These are phyloP conservation scores for Neotoxoptera formosana DNA, from an alignment of 1,140 invertebrate species.

Conservation along the genomic window DNA sequence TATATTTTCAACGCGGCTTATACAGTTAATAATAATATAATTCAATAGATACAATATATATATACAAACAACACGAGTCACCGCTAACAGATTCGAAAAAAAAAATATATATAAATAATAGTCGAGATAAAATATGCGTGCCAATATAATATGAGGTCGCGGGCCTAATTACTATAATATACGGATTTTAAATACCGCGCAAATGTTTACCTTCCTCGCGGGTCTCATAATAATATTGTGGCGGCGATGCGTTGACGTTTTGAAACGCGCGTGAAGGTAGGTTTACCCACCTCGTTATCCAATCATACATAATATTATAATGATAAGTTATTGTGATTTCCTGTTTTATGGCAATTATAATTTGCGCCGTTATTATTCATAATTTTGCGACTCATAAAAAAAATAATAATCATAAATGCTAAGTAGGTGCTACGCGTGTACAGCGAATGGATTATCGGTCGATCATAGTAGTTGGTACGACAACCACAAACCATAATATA, in stretches of 20 bases:
- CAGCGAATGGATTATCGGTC: neutral
- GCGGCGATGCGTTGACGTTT: neutral
- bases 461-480: neutral
- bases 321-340: conserved; percentile 3
- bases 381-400: neutral
- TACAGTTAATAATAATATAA: neutral
- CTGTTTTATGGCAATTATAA: neutral
- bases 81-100: neutral
- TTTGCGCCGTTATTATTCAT: neutral
- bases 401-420: neutral
- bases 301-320: conserved; percentile 15
- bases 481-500: neutral
- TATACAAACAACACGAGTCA: neutral
- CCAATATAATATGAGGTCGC: neutral
- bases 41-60: no score
- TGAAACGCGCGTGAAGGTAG: neutral
- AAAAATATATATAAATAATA: neutral
- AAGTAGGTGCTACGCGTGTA: neutral
- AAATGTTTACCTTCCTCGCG: conserved; percentile 3
- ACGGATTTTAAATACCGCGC: neutral
- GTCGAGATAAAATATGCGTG: neutral
- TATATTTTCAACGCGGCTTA: neutral
- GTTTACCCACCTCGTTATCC: neutral
- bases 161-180: conserved; percentile 12
- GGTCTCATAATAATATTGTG: no score